Percentiles rank a stretch among this genome's conserved stretches.
phyloP scores from a whole-genome alignment of 2,888 invertebrate species.

The Melangyna quadrimaculata region DNA sequence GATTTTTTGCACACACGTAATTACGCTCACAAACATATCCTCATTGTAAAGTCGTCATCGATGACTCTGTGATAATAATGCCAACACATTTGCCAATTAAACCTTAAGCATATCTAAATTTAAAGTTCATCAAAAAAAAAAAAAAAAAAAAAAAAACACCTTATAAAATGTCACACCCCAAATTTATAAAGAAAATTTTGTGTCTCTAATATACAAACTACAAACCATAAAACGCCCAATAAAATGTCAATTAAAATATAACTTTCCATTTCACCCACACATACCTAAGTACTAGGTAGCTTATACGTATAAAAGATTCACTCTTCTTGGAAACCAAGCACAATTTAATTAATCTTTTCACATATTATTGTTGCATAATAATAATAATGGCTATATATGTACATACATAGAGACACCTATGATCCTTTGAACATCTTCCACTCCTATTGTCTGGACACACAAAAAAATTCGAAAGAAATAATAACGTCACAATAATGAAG shows the following conservation, averaged over 20 bases:
- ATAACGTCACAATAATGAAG: neutral
- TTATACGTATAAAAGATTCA: conserved; percentile 36
- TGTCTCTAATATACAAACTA: neutral
- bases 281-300: neutral
- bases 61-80: neutral
- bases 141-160: neutral
- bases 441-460: conserved; percentile 27
- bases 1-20: neutral
- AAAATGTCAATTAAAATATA: conserved; percentile 47
- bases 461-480: neutral
- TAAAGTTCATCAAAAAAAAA: conserved; percentile 2
- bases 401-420: neutral
- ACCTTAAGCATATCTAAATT: neutral
- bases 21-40: too few species aligned
- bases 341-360: conserved; percentile 58
- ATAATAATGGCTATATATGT: neutral
- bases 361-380: conserved; percentile 45
- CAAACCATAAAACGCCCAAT: neutral
- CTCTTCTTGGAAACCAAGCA: neutral
- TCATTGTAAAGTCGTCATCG: neutral
- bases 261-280: conserved; percentile 54
- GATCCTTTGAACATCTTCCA: neutral
- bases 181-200: neutral
- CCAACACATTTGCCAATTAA: neutral
- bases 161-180: neutral